Base-by-base conservation (phyloP, 1,140 invertebrate species). In the Bombus pyrosoma region DNA sequence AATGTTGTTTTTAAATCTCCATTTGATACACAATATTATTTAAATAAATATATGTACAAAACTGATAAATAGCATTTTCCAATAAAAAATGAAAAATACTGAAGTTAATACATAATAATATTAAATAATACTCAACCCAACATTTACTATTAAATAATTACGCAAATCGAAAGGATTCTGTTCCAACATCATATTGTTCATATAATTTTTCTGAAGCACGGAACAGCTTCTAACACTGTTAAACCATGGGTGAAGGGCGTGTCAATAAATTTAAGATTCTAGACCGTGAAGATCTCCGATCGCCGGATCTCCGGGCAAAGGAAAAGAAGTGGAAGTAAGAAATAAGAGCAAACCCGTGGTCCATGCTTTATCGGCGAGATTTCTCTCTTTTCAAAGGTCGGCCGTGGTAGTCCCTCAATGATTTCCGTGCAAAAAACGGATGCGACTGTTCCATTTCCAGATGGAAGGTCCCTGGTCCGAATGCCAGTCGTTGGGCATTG, bases 351-450 rank as follows among this genome's bases (percentile, higher is more conserved):
- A 57, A 71, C 13, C 32, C 47, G 37, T n/a, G 12, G 34, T 34
- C n/a, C 15, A 53, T 74, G 82, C 66, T 90, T 90, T 85, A 86
- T 88, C 89, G 76, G 18, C 41, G 13, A 43, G 72, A 34, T 66
- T 34, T 57, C 37, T 69, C 86, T 80, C 83, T 78, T 80, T 37
- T 41, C 66, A 22, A 34, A 25, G 32, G n/a, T 47, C 64, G 79
- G 78, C 71, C 71, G 76, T 59, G 73, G 77, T 87, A 62, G 81
- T 88, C 83, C 75, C 83, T 87, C 87, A 82, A 92, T 92, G 90
- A 92, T 92, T 92, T 92, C 91, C 91, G 89, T 81, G 89, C 78
- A 86, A 83, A 47, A 86, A 86, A 76, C 69, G 80, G 86, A 90
- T 81, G 62, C 76, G 71, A 81, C 80, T 75, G 78, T 90, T 83